phyloP scores from a whole-genome alignment of 1,140 invertebrate species.

The Lucilia cuprina region DNA sequence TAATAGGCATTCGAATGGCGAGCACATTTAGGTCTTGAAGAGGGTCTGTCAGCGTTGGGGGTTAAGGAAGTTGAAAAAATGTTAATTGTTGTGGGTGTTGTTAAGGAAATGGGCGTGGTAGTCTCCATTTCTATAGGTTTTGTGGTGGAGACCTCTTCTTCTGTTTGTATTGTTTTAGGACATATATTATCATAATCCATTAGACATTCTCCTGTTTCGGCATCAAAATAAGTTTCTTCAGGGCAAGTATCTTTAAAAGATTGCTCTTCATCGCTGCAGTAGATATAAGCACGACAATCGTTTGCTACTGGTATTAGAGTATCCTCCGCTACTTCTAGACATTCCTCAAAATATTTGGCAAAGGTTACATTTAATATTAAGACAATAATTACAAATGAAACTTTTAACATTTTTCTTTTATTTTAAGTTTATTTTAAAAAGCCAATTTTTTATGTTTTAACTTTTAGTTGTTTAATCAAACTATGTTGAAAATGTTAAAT shows the following conservation, averaged over 20 bases:
- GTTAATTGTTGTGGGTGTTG: neutral
- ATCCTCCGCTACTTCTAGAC: neutral
- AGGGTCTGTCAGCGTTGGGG: neutral
- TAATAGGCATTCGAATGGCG: constrained; percentile 41
- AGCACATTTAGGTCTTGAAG: constrained; percentile 45
- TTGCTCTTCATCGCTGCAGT: constrained; percentile 51
- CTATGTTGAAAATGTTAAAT: neutral
- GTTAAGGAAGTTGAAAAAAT: neutral
- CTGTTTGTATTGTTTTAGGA: neutral
- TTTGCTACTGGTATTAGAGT: constrained; percentile 49
- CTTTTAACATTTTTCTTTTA: neutral
- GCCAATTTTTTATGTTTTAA: neutral
- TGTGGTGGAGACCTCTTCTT: neutral
- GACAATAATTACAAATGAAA: neutral
- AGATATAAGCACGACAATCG: constrained; percentile 52
- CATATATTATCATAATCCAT: constrained; percentile 50
- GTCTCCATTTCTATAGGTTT: constrained; percentile 21
- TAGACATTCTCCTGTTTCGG: constrained; percentile 47
- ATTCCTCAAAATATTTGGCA: neutral
- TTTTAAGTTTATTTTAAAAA: neutral
- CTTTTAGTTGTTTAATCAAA: neutral
- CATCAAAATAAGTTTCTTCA: constrained; percentile 52
- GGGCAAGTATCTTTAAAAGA: constrained; percentile 54
- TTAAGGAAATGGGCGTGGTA: no score
- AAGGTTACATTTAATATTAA: neutral